These are phyloP conservation scores for Poecilus cupreus DNA, from an alignment of 2,888 invertebrate species.

Conservation along the genomic window DNA sequence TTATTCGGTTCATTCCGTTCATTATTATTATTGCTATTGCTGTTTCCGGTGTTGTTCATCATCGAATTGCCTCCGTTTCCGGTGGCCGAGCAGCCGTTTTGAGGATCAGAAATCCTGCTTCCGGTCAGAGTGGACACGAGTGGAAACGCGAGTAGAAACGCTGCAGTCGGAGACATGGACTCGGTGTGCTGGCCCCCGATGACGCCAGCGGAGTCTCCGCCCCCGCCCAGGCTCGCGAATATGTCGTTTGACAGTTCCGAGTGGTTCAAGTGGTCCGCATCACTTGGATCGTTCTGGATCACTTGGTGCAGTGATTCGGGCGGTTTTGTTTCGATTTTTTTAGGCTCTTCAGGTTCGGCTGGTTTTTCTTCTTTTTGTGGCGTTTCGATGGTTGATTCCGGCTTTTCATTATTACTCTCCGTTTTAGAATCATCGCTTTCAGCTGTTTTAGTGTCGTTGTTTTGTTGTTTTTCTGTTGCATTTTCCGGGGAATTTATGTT, in stretches of 20 bases:
- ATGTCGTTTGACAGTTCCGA: constrained; percentile 77
- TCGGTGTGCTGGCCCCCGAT: constrained; percentile 75
- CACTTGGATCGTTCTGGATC: not conserved
- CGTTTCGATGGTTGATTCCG: not conserved
- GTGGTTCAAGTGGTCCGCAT: not conserved
- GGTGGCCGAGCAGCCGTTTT: not conserved
- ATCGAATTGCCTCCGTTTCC: not conserved
- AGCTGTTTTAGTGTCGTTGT: not conserved
- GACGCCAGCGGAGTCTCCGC: constrained; percentile 65
- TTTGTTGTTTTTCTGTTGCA: not conserved
- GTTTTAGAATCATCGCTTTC: not conserved
- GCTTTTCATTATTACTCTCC: not conserved
- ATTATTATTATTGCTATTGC: constrained; percentile 70
- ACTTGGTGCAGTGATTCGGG: not conserved
- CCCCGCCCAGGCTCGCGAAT: constrained; percentile 77
- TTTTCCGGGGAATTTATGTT: not conserved
- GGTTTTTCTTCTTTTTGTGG: not conserved
- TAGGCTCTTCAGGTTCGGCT: not conserved
- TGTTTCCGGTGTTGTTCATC: constrained; percentile 74
- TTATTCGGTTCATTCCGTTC: not conserved
- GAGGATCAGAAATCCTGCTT: constrained; percentile 12
- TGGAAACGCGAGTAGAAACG: constrained; percentile 85
- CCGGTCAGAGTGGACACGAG: constrained; percentile 79
- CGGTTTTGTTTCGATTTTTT: no score
- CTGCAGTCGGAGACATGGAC: constrained; percentile 84